Evolutionary conservation across 2,797 vertebrate genomes (phyloP).

Genomic region (Serranus cabrilla): DNA sequence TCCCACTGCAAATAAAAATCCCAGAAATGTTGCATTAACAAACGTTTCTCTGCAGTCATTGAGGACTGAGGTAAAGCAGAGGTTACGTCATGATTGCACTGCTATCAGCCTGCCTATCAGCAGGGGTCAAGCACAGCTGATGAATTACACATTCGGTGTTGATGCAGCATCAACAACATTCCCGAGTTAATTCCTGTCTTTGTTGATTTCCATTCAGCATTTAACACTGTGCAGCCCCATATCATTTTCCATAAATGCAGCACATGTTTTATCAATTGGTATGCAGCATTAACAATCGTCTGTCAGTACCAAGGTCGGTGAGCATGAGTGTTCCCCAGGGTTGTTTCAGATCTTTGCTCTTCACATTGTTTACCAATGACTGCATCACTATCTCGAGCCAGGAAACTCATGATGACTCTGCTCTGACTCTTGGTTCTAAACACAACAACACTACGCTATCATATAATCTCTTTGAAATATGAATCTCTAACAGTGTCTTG

Average conservation of each 20-base stretch:
- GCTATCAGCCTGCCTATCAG: background rate
- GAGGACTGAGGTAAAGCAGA: background rate
- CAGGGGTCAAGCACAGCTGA: constrained; percentile 1
- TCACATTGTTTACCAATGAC: constrained; percentile 7
- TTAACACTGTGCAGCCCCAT: background rate
- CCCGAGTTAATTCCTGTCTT: constrained; percentile 1
- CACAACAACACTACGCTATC: background rate
- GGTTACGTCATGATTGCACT: constrained; percentile 10
- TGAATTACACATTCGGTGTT: constrained; percentile 4
- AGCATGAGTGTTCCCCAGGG: background rate
- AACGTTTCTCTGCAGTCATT: background rate
- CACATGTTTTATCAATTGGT: background rate
- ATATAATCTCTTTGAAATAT: background rate
- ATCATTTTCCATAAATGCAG: background rate
- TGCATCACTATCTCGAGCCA: background rate
- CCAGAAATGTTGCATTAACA: background rate
- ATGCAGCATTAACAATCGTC: constrained; percentile 13
- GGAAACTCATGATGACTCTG: background rate
- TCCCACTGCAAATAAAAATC: background rate
- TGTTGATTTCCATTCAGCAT: constrained; percentile 13
- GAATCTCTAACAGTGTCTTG: background rate
- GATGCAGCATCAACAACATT: background rate
- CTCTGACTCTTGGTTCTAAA: background rate
- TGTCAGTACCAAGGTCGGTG: constrained; percentile 15
- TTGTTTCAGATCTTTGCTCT: constrained; percentile 13